These are phyloP conservation scores for Cynopterus sphinx DNA, from an alignment of 2,797 vertebrate genomes.

Conservation along the genomic window DNA sequence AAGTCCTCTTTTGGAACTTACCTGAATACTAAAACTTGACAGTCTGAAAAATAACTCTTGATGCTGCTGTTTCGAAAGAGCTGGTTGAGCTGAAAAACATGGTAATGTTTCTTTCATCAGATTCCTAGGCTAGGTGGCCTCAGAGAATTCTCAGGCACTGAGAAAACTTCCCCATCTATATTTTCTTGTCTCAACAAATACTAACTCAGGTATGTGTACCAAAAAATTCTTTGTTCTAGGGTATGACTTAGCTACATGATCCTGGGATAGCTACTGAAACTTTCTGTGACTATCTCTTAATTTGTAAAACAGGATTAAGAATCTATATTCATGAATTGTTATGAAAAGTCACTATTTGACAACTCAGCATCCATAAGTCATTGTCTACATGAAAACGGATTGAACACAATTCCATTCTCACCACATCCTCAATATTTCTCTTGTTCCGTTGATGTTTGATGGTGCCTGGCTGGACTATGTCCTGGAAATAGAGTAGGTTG, in stretches of 20 bases:
- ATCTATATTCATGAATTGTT: neutral
- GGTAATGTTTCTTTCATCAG: neutral
- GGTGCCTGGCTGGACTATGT: conserved; percentile 9
- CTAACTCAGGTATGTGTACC: neutral
- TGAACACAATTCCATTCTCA: conserved; percentile 41
- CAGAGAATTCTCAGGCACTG: neutral
- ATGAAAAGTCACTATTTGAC: neutral
- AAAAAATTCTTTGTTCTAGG: neutral
- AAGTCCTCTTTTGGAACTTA: conserved; percentile 22
- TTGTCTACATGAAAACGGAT: neutral
- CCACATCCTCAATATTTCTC: conserved; percentile 64
- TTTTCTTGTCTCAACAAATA: neutral
- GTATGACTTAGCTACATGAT: neutral
- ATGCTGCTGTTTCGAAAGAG: conserved; percentile 75
- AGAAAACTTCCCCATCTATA: neutral
- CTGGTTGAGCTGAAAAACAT: conserved; percentile 75
- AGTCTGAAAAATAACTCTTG: conserved; percentile 62
- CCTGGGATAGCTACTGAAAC: neutral
- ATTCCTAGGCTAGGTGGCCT: neutral
- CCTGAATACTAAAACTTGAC: conserved; percentile 69
- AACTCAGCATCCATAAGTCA: neutral
- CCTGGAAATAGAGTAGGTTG: conserved; percentile 68
- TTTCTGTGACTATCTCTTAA: neutral
- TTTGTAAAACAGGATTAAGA: neutral
- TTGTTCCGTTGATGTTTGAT: conserved; percentile 27